phyloP scores from a whole-genome alignment of 2,797 vertebrate species.

The Holocentrus rufus region DNA sequence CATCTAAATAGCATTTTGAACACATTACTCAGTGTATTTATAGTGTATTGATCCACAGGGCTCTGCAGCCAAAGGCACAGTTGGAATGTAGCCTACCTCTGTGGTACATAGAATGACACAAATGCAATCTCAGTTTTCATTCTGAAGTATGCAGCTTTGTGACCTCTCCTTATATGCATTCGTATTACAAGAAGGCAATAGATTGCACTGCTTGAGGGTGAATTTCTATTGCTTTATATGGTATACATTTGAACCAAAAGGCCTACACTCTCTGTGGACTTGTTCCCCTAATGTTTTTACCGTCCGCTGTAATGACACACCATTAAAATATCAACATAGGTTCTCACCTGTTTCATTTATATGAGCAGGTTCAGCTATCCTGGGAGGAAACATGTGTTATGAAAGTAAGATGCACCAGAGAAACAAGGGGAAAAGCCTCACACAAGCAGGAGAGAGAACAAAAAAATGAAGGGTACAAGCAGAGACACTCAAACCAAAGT shows the following conservation, averaged over 20 bases:
- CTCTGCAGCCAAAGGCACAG: conserved; percentile 57
- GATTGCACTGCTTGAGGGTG: conserved; percentile 34
- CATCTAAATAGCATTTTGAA: conserved; percentile 46
- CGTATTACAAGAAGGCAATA: conserved; percentile 42
- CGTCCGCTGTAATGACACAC: conserved; percentile 25
- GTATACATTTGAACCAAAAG: conserved; percentile 37
- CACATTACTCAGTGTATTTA: conserved; percentile 72
- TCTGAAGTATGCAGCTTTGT: conserved; percentile 43
- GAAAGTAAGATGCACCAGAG: background rate
- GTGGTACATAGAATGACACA: conserved; percentile 68
- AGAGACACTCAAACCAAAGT: conserved; percentile 40
- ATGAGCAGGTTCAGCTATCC: conserved; percentile 14
- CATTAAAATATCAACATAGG: conserved; percentile 14
- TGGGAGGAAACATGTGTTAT: background rate
- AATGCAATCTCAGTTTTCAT: conserved; percentile 70
- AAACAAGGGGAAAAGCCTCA: background rate
- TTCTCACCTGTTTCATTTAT: conserved; percentile 8
- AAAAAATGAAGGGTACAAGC: conserved; percentile 35
- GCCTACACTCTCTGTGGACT: conserved; percentile 31
- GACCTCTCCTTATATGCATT: conserved; percentile 52
- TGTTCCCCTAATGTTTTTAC: conserved; percentile 33
- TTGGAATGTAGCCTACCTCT: conserved; percentile 37
- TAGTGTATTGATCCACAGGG: conserved; percentile 76
- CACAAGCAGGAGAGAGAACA: background rate
- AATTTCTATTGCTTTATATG: conserved; percentile 9